Conservation (phyloP, 2,113 vertebrate genomes). For the Sinocyclocheilus grahami region DNA sequence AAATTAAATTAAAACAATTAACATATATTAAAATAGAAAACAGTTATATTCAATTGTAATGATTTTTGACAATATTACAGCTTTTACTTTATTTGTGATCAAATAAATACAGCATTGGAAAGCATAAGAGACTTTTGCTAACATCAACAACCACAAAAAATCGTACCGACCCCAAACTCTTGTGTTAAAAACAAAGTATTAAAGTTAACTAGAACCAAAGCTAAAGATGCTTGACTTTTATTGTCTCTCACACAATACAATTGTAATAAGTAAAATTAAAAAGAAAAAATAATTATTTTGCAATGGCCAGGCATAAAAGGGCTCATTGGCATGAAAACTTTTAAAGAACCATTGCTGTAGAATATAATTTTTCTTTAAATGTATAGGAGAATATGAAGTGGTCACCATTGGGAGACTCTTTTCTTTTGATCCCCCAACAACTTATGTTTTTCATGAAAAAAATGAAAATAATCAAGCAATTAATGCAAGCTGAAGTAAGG, state of each 20-base stretch:
- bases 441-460: neutral
- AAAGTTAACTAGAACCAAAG: too few species aligned
- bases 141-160: neutral
- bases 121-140: neutral
- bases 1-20: neutral
- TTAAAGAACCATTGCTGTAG: neutral
- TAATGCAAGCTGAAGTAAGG: neutral
- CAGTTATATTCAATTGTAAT: neutral
- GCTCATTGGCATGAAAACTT: neutral
- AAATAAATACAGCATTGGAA: neutral
- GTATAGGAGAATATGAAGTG: neutral
- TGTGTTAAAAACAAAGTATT: too few species aligned
- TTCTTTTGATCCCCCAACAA: neutral
- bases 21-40: neutral
- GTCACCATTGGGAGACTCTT: neutral
- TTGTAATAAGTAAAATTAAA: neutral
- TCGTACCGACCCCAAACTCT: neutral
- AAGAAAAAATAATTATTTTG: neutral
- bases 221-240: neutral
- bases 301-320: neutral
- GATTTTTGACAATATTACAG: neutral
- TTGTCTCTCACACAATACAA: neutral
- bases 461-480: neutral
- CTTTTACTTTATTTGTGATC: neutral
- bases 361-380: neutral